Evolutionary conservation across 2,113 vertebrate species (phyloP), one percentile per base, ranked within the genome.

Genomic region (Potamarius usumacintae): DNA sequence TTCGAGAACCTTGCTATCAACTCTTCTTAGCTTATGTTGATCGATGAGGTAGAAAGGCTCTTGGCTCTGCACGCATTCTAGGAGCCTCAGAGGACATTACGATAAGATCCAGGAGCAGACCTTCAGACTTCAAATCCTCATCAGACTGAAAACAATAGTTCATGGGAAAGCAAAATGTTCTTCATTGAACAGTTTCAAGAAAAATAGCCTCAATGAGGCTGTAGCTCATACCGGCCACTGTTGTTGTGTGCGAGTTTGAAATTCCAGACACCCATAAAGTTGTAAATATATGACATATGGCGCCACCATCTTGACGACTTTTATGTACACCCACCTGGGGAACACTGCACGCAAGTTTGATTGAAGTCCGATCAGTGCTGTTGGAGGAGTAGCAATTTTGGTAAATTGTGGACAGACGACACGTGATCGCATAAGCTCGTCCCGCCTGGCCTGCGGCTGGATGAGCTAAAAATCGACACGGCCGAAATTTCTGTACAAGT

Each of bases 71-170:
- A 83, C 69, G 82, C 6, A 63, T 48, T 34, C 50, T 58, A 60
- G 17, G 10, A 34, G 42, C 15, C 57, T 25, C 9, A 17, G 15
- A 80, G 15, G 11, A 55, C 1, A 60, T 60, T 27, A 52, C 11
- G 84, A 85, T 55, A 14, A 86, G 48, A 67, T 18, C 48, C 85
- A 79, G 25, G 57, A 55, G 42, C n/a, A 42, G 60, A 58, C 55
- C 50, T 58, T 52, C 20, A 85, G 57, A 52, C 62, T 18, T 67
- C 58, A 34, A n/a, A 22, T 67, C 62, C 57, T 34, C 62, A 80
- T 15, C 85, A 67, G 48, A 55, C n/a, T 72, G 6, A 58, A 84
- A 55, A 27, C 42, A 78, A 50, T 18, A 27, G 52, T 42, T 69
- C n/a, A 20, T 25, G 52, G 76, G 50, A 67, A 86, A 57, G 52